Evolutionary conservation across 2,888 invertebrate genomes (phyloP), one percentile per base, ranked within the genome.

Genomic region (Hermaeophaga mercurialis): DNA sequence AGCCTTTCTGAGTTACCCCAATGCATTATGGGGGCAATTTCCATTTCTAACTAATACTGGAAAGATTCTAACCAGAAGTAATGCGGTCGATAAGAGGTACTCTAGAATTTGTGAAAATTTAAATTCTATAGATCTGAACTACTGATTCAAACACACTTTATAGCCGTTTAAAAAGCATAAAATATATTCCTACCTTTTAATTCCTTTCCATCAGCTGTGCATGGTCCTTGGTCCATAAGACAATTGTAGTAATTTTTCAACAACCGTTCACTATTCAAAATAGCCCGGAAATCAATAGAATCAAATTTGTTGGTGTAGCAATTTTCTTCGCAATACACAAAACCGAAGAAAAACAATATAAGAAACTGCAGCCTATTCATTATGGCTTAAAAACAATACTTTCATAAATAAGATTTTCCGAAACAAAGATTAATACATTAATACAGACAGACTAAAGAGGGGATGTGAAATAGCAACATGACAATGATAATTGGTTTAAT

Each of bases 181-280:
- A 22, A 22, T n/a, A n/a, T n/a, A 22, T 12, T 79, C 82, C 81
- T 73, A 90, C 90, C 81, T 80, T 86, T 89, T 7, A 90, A 76
- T 75, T 86, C 85, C 66, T 83, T 82, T 54, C 84, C 89, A 68
- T 89, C 89, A 3, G 87, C 79, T 2, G 84, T 87, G 73, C 90
- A 90, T 45, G 81, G 83, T 8, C 85, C 86, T 59, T 76, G 79
- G 0, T 82, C 84, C 66, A 88, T 73, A 24, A 90, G 66, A 66
- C 90, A 74, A 26, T 67, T 64, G 26, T 69, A 62, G 52, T 73
- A 73, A 58, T 66, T 69, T 39, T 68, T 65, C 6, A 89, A 74
- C 9, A 90, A 78, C 17, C 88, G 80, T 15, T 85, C 82, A 74
- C 85, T 90, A 2, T 67, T 72, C 12, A 90, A 74, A 58, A 90